Percentiles rank a stretch among this genome's conserved stretches.
Evolutionary conservation across 2,888 invertebrate species (phyloP).

Genomic region (Synanthedon vespiformis): DNA sequence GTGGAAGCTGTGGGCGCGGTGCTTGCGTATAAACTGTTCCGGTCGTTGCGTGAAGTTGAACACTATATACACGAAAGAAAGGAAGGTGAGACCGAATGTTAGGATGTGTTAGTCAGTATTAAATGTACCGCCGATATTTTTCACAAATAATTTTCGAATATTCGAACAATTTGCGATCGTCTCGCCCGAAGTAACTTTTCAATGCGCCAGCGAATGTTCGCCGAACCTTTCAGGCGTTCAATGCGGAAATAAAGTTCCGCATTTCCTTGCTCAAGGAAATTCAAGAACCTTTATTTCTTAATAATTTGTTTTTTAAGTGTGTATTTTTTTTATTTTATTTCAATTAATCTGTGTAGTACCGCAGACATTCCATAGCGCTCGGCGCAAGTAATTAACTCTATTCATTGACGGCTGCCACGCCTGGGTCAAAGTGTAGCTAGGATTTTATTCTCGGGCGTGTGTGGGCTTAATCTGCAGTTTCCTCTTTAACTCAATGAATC

Average conservation of each 20-base stretch:
- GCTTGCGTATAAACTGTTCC: constrained; percentile 54
- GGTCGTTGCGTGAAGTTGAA: constrained; percentile 52
- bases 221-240: constrained; percentile 13
- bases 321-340: constrained; percentile 1
- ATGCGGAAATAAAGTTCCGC: constrained; percentile 31
- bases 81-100: constrained; percentile 63
- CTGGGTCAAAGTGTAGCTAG: constrained; percentile 26
- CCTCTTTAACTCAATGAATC: constrained; percentile 39
- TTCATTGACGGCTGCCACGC: constrained; percentile 12
- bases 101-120: constrained; percentile 25
- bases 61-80: constrained; percentile 59
- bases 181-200: constrained; percentile 7
- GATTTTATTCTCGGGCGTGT: constrained; percentile 11
- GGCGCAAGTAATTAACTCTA: background rate
- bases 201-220: constrained; percentile 9
- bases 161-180: constrained; percentile 6
- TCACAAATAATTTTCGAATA: background rate
- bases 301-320: constrained; percentile 5
- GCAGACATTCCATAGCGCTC: constrained; percentile 17
- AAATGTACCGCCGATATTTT: constrained; percentile 16
- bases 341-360: constrained; percentile 5
- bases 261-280: constrained; percentile 44
- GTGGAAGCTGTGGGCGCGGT: constrained; percentile 49
- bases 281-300: constrained; percentile 26
- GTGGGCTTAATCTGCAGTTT: constrained; percentile 34